Evolutionary conservation across 2,113 vertebrate genomes (phyloP).

Genomic region (Corythoichthys haematopterus): DNA sequence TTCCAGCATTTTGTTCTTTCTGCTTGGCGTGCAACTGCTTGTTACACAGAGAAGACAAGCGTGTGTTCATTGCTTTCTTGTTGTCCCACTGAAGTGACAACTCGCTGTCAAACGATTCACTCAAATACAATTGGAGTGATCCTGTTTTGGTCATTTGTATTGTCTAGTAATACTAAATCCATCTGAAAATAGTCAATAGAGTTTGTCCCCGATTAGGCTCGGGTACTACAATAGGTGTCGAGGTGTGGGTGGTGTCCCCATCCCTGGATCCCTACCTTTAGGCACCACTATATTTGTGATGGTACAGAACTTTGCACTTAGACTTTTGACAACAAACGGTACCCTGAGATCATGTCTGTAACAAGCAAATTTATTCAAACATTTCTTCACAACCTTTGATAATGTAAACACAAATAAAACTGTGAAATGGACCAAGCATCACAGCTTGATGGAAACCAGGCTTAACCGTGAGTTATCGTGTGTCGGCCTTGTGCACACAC

Average conservation of each 20-base stretch:
- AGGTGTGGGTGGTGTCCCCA: no score
- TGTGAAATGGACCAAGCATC: background rate
- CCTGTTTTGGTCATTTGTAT: no score
- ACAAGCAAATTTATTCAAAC: background rate
- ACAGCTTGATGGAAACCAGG: background rate
- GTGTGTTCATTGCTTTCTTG: background rate
- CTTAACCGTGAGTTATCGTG: slow-evolving; percentile 6
- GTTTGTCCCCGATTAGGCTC: no score
- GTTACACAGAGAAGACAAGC: background rate
- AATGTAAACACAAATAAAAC: background rate
- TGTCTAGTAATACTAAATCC: no score
- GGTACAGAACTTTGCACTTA: no score
- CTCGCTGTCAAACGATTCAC: background rate
- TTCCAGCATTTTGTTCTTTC: background rate
- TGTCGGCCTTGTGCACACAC: slow-evolving; percentile 23
- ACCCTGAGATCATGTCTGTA: no score
- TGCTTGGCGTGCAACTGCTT: background rate
- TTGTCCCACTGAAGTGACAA: background rate
- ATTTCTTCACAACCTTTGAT: background rate
- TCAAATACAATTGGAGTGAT: no score
- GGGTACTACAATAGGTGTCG: no score
- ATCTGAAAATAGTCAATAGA: no score
- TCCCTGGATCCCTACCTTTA: no score
- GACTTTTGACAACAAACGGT: no score
- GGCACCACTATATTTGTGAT: no score